These are phyloP conservation scores for Melolontha melolontha DNA, from an alignment of 2,888 invertebrate genomes.

Conservation along the genomic window DNA sequence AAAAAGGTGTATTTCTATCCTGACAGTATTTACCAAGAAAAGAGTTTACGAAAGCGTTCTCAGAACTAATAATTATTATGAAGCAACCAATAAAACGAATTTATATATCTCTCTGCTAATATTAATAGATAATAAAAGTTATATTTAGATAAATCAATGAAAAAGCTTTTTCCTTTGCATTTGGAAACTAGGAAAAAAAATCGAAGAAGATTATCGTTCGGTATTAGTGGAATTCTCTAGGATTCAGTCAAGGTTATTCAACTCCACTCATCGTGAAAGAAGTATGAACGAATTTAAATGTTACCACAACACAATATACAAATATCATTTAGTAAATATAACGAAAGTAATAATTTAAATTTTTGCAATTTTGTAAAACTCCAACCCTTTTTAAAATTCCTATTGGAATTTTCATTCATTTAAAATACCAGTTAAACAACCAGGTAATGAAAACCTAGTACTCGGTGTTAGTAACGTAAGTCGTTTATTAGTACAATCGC, in stretches of 20 bases:
- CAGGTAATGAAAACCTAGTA: background rate
- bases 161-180: background rate
- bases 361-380: too few species aligned
- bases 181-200: conserved; percentile 6
- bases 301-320: background rate
- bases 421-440: conserved; percentile 28
- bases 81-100: too few species aligned
- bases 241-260: conserved; percentile 43
- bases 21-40: conserved; percentile 18
- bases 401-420: conserved; percentile 23
- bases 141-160: conserved; percentile 1
- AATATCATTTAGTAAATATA: too few species aligned
- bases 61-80: conserved; percentile 21
- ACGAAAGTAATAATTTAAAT: too few species aligned
- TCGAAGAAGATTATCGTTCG: conserved; percentile 25
- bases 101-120: too few species aligned
- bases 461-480: conserved; percentile 27
- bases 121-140: too few species aligned
- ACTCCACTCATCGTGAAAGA: conserved; percentile 26
- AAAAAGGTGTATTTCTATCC: conserved; percentile 24
- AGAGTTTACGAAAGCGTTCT: conserved; percentile 29
- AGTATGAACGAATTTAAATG: conserved; percentile 17
- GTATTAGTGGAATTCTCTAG: conserved; percentile 37
- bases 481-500: conserved; percentile 38
- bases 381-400: background rate